Base-by-base conservation (phyloP, 2,888 invertebrate genomes). In the Nomada flava region DNA sequence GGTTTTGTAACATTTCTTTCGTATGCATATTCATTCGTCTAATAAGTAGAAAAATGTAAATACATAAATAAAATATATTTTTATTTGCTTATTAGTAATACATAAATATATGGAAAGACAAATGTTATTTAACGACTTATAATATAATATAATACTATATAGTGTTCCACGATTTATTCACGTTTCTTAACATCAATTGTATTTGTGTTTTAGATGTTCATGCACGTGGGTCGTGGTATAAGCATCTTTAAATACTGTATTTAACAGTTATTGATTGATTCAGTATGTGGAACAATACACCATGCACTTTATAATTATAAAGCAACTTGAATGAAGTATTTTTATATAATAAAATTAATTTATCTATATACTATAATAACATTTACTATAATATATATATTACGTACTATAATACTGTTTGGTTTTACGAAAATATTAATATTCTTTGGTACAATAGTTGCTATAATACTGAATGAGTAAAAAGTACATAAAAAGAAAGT, bases 81-180 rank as follows among this genome's bases (percentile, higher is more conserved):
- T 67, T 26, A 65, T 52, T 59, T 70, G 42, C 79, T 86, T 86
- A 88, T 88, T 71, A 86, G 73, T 89, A 82, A 68, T 86, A 88
- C 86, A 88, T 86, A 86, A 85, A 77, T 92, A 89, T 87, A 76
- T 84, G 70, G 63, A 75, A 69, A 63, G 29, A 62, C n/a, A 69
- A 44, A 70, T 29, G 52, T 68, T 9, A 64, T 73, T 64, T 55
- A 73, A 73, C 52, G 70, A 76, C 76, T 65, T 81, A 78, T 88
- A 82, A 71, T 80, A 78, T 79, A 53, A 20, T 53, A 57, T 20
- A 57, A 57, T 23, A 57, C 20, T 26, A 15, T 74, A 75, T 36
- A 75, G 72, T 81, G 44, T 44, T 59, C 52, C 63, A 68, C 64
- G 63, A 60, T 74, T 50, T 50, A 15, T 55, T 47, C 7, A 59